These are phyloP conservation scores for Acanthosoma haemorrhoidale DNA, from an alignment of 2,888 invertebrate species.

Conservation along the genomic window DNA sequence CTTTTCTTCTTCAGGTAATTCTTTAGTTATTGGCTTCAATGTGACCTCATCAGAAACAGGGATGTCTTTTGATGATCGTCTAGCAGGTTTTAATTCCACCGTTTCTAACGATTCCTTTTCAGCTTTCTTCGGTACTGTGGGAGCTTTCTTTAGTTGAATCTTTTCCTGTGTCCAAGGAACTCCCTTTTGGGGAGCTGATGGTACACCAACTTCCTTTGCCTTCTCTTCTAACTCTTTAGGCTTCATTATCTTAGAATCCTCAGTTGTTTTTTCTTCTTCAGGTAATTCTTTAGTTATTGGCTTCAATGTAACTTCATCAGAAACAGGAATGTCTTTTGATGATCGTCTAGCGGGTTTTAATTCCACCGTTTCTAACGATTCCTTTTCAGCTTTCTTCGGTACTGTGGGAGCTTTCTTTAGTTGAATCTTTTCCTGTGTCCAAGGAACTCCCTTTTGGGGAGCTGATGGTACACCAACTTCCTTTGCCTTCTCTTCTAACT, in stretches of 20 bases:
- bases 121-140: not conserved
- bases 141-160: constrained; percentile 5
- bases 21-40: constrained; percentile 29
- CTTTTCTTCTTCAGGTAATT: not conserved
- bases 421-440: constrained; percentile 12
- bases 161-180: constrained; percentile 18
- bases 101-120: constrained; percentile 9
- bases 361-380: not conserved
- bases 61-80: constrained; percentile 8
- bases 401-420: constrained; percentile 7
- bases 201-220: not conserved
- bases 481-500: not conserved
- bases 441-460: not conserved
- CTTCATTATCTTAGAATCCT: not conserved
- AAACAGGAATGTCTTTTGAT: not conserved
- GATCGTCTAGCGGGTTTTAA: not conserved
- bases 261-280: not conserved
- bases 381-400: not conserved
- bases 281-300: not conserved
- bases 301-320: not conserved
- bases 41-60: constrained; percentile 22
- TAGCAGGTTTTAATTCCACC: constrained; percentile 21
- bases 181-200: not conserved
- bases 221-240: not conserved
- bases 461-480: not conserved